Conservation (phyloP, 2,113 vertebrate species). For the Drymodes brunneopygia region DNA sequence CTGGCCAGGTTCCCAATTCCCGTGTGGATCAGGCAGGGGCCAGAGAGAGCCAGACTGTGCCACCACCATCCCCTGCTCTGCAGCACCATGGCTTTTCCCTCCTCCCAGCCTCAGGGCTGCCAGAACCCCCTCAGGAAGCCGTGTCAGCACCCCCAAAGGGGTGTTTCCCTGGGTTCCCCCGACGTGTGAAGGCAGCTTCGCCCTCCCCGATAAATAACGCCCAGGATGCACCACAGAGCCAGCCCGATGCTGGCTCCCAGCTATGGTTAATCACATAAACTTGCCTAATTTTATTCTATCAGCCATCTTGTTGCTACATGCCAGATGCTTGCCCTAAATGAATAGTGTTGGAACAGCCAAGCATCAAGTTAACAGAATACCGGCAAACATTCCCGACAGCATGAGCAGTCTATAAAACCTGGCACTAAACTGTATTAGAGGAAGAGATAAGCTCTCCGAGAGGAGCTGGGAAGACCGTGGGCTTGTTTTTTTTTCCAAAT, state of each 20-base stretch:
- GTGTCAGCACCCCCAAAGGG: not conserved
- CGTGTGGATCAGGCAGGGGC: not conserved
- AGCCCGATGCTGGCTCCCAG: slow-evolving; percentile 44
- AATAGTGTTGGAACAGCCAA: slow-evolving; percentile 62
- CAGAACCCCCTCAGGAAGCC: not conserved
- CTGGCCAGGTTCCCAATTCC: not conserved
- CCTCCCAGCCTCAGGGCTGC: not conserved
- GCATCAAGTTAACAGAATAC: slow-evolving; percentile 63
- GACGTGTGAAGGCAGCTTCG: not conserved
- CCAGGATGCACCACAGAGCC: not conserved
- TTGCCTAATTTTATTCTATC: slow-evolving; percentile 60
- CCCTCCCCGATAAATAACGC: not conserved
- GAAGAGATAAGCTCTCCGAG: slow-evolving; percentile 37
- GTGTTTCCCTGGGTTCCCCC: not conserved
- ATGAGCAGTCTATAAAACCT: slow-evolving; percentile 61
- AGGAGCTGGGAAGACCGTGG: not conserved
- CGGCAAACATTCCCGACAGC: slow-evolving; percentile 65
- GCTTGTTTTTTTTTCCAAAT: slow-evolving; percentile 6
- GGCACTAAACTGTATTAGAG: slow-evolving; percentile 47
- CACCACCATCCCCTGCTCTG: not conserved
- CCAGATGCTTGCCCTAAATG: slow-evolving; percentile 65
- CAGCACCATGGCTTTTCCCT: fast-evolving
- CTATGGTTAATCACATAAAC: slow-evolving; percentile 53
- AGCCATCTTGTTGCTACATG: slow-evolving; percentile 62
- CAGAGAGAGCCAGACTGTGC: not conserved